Conservation (phyloP, 2,797 vertebrate species). For the Lemur catta region DNA sequence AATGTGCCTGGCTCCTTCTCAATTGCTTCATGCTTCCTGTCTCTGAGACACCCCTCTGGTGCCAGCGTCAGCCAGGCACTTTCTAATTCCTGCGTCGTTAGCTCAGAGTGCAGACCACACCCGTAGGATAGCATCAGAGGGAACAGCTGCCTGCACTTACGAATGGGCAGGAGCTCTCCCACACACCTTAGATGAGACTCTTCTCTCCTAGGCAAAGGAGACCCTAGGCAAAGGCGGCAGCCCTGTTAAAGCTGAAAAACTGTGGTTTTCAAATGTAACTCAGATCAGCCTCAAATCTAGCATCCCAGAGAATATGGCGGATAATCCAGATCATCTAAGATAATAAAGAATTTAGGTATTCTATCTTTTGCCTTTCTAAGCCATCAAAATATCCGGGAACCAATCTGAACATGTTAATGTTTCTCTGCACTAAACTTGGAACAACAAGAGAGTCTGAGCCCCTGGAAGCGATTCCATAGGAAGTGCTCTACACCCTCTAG, state of each 20-base stretch:
- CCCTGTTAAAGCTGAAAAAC: background rate
- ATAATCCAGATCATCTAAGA: background rate
- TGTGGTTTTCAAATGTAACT: background rate
- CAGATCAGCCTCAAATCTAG: background rate
- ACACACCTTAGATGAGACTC: background rate
- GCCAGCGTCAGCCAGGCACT: background rate
- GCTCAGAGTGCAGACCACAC: background rate
- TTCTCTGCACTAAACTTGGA: background rate
- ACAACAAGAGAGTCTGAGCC: background rate
- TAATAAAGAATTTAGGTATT: background rate
- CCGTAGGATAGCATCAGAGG: background rate
- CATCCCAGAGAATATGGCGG: background rate
- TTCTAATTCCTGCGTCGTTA: background rate
- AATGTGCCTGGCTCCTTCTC: background rate
- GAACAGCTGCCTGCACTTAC: background rate
- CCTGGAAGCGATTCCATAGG: fast-evolving
- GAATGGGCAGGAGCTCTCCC: background rate
- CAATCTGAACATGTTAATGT: background rate
- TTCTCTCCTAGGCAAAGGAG: background rate
- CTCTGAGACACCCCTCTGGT: background rate
- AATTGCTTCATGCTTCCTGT: background rate
- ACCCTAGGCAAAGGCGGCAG: background rate
- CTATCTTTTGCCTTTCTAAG: background rate
- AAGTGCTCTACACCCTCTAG: no score
- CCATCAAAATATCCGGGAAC: background rate